Evolutionary conservation across 2,113 vertebrate genomes (phyloP).

Genomic region (Lota lota): DNA sequence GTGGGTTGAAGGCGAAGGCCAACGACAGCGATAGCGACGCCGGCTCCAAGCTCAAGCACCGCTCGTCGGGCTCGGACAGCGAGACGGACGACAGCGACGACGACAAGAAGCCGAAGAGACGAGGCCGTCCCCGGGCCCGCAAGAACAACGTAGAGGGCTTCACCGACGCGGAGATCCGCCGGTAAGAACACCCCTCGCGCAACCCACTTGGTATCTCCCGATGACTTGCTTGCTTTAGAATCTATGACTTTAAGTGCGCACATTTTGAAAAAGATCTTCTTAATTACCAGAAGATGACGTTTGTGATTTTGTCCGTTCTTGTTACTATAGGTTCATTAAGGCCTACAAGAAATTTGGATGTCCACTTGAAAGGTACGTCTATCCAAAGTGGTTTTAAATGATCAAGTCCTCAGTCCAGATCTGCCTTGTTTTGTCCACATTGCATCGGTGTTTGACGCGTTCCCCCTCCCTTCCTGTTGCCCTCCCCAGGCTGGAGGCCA

Average conservation of each 20-base stretch:
- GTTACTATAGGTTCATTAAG: conserved; percentile 89
- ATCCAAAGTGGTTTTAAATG: background rate
- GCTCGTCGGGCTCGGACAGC: conserved; percentile 90
- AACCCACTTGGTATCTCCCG: too few species aligned
- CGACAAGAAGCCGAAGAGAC: conserved; percentile 90
- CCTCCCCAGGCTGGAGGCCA: conserved; percentile 84
- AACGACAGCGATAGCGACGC: conserved; percentile 96
- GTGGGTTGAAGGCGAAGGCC: conserved; percentile 78
- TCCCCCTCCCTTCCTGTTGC: background rate
- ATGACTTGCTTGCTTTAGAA: too few species aligned
- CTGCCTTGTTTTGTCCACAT: background rate
- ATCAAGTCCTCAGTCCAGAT: background rate
- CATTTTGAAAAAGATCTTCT: too few species aligned
- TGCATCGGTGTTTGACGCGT: background rate
- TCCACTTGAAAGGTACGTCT: conserved; percentile 88
- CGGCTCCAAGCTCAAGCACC: conserved; percentile 90
- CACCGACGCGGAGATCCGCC: conserved; percentile 92
- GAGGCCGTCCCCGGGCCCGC: conserved; percentile 88
- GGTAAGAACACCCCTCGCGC: conserved; percentile 62
- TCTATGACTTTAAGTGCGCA: too few species aligned
- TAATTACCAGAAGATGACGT: too few species aligned
- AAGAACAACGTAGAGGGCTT: conserved; percentile 97
- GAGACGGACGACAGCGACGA: conserved; percentile 94
- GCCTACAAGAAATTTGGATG: conserved; percentile 97
- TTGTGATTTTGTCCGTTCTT: background rate